A percentile compares a stretch with the other conserved stretches of the same genome.
Evolutionary conservation across 2,113 vertebrate genomes (phyloP).

Genomic region (Eulacestoma nigropectus): DNA sequence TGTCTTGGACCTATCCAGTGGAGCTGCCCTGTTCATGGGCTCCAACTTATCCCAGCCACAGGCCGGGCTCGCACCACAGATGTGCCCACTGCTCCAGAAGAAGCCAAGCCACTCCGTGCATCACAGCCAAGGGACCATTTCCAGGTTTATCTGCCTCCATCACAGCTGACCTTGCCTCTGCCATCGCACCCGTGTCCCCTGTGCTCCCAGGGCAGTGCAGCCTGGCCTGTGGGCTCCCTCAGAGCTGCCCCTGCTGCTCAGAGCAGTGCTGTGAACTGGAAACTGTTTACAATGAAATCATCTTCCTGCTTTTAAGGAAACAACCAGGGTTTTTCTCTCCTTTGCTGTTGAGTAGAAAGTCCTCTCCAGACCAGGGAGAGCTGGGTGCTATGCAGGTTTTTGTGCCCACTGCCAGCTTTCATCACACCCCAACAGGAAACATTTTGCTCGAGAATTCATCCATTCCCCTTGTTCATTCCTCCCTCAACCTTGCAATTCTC

Average conservation of each 20-base stretch:
- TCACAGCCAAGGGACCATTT: not conserved
- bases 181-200: accelerated
- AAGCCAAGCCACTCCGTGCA: not conserved
- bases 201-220: accelerated
- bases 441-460: not conserved
- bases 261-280: not conserved
- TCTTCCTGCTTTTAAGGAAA: not conserved
- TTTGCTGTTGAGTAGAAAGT: not conserved
- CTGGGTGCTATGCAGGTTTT: not conserved
- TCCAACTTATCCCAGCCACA: not conserved
- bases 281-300: not conserved
- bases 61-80: not conserved
- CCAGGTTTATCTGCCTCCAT: not conserved
- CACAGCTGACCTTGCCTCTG: not conserved
- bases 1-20: not conserved
- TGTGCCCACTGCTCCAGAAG: not conserved
- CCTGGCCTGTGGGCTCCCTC: accelerated
- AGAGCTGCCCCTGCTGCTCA: not conserved
- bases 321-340: not conserved
- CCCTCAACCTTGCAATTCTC: not conserved
- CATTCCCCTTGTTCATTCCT: not conserved
- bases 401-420: not conserved
- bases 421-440: not conserved
- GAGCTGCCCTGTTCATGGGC: not conserved
- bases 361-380: not conserved